Conservation (phyloP, 2,797 vertebrate genomes). For the Choloepus didactylus region DNA sequence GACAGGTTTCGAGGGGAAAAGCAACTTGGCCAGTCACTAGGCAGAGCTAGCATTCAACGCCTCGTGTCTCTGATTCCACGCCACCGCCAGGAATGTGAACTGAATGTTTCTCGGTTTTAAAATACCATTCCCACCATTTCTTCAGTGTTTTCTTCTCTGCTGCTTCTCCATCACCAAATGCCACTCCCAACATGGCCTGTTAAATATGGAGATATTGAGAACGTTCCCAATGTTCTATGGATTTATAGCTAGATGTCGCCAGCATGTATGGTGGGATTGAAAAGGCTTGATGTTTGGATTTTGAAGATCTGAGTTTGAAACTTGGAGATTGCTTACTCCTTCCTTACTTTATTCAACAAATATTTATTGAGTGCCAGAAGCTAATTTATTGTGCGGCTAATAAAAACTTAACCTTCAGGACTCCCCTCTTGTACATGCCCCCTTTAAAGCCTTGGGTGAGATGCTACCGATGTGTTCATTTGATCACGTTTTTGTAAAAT, state of each 20-base stretch:
- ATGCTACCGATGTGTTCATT: neutral
- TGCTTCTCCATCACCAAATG: neutral
- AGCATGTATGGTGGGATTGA: neutral
- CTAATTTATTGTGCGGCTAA: neutral
- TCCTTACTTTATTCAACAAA: neutral
- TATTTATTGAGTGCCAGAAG: neutral
- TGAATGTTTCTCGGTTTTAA: neutral
- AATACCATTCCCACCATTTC: neutral
- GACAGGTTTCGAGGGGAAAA: neutral
- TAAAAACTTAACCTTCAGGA: neutral
- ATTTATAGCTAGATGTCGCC: neutral
- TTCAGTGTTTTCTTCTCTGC: neutral
- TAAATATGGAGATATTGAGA: neutral
- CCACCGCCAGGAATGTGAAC: neutral
- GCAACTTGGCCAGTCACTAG: neutral
- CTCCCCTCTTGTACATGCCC: neutral
- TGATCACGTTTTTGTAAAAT: conserved; percentile 2
- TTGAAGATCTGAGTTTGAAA: neutral
- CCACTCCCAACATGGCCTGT: neutral
- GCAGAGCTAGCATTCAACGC: neutral
- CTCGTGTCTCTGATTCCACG: neutral
- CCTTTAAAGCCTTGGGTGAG: neutral
- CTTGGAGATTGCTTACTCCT: neutral
- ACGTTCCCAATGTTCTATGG: neutral
- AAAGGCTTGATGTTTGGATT: neutral